phyloP scores from a whole-genome alignment of 2,797 vertebrate genomes.

The Crossoptilon crossoptilon region DNA sequence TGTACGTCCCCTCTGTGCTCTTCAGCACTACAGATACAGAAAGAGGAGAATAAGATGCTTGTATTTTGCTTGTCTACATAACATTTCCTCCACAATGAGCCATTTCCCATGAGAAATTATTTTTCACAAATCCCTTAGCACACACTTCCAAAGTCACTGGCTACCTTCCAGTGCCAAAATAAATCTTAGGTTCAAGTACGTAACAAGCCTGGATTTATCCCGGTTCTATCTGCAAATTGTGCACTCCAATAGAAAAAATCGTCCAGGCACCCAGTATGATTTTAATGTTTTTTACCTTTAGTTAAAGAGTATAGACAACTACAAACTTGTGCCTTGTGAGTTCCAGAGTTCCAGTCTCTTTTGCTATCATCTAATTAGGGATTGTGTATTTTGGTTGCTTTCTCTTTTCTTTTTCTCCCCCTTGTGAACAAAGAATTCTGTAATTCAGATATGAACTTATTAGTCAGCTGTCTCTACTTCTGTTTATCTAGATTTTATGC shows the following conservation, averaged over 20 bases:
- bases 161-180: not conserved
- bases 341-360: not conserved
- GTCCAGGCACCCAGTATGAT: not conserved
- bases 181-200: not conserved
- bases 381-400: not conserved
- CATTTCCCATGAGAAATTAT: not conserved
- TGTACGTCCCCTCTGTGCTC: not conserved
- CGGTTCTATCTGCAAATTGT: not conserved
- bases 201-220: not conserved
- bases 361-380: not conserved
- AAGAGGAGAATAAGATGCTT: not conserved
- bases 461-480: not conserved
- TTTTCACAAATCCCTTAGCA: not conserved
- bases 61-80: not conserved
- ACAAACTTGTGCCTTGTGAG: not conserved
- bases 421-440: not conserved
- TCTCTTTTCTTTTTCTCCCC: not conserved
- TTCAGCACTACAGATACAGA: not conserved
- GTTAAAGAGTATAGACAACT: not conserved
- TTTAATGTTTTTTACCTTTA: not conserved
- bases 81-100: slow-evolving; percentile 10
- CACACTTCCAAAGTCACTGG: not conserved
- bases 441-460: not conserved
- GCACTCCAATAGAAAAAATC: not conserved
- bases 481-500: not conserved